Base-by-base conservation (phyloP, 2,888 invertebrate species). In the Atethmia centrago region DNA sequence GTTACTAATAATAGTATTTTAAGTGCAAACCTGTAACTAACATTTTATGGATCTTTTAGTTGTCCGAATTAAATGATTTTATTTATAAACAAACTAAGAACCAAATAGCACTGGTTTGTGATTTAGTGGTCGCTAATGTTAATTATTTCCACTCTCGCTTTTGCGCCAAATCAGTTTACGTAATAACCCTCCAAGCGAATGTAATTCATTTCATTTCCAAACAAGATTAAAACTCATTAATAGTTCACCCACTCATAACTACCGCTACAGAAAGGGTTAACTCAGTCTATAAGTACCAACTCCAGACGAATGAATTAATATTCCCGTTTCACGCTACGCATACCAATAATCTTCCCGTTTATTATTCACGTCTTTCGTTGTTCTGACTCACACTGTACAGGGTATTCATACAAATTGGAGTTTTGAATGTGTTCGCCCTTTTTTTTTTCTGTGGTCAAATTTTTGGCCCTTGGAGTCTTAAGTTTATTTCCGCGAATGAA, bases 231-330 rank as follows among this genome's bases (percentile, higher is more conserved):
- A 77, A 67, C 56, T 78, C 75, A 78, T 78, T 59, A 68, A 64
- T 81, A 81, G 76, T 81, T 75, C 8, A 64, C 21, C 14, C 36
- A 0, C 36, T 65, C 45, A 63, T 49, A 36, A 58, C 51, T 66
- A 28, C n/a, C 25, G 51, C 49, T n/a, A 47, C n/a, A 56, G 28
- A 25, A 69, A 51, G 63, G 66, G 56, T 68, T 53, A 65, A 65
- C 56, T 71, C 31, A 55, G 59, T 59, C n/a, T 64, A 53, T 68
- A 53, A 62, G 49, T 28, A 56, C 63, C 31, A 21, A 56, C 65
- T 40, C 49, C 56, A 72, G 77, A 77, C 47, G 66, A 72, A 70
- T 31, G 72, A 63, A 86, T 86, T 86, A 79, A 86, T 86, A 84
- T 85, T 86, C 82, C 45, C 59, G 49, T 74, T 56, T 25, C 74